These are phyloP conservation scores for Lindbergichthys nudifrons DNA, from an alignment of 2,797 vertebrate species.

Conservation along the genomic window DNA sequence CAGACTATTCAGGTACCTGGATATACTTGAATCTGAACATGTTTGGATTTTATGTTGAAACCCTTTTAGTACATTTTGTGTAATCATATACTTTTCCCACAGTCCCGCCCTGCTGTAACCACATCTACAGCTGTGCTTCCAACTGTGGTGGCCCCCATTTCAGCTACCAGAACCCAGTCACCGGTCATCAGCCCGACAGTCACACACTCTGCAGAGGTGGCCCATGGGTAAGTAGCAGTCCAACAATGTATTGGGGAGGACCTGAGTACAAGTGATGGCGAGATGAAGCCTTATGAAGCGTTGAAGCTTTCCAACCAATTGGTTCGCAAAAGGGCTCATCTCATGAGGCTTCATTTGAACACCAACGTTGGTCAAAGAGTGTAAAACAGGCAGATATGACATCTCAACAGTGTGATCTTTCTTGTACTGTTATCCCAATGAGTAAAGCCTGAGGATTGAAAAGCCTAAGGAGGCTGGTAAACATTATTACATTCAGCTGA, in stretches of 20 bases:
- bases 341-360: too few species aligned
- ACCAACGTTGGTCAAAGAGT: too few species aligned
- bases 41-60: not conserved
- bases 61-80: not conserved
- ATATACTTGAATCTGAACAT: not conserved
- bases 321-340: too few species aligned
- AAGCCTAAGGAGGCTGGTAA: too few species aligned
- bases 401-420: too few species aligned
- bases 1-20: constrained; percentile 91
- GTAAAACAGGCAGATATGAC: too few species aligned
- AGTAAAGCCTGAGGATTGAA: too few species aligned
- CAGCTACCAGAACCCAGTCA: constrained; percentile 94
- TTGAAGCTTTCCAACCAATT: too few species aligned
- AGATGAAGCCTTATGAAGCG: too few species aligned
- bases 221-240: constrained; percentile 87
- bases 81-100: constrained; percentile 18
- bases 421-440: too few species aligned
- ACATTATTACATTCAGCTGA: too few species aligned
- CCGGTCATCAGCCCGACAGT: constrained; percentile 93
- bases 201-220: constrained; percentile 91
- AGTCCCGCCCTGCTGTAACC: constrained; percentile 95
- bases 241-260: not conserved
- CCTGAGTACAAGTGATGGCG: not conserved
- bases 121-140: constrained; percentile 94
- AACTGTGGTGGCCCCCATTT: constrained; percentile 94